Base-by-base conservation (phyloP, 2,888 invertebrate species). In the Drosophila birchii region DNA sequence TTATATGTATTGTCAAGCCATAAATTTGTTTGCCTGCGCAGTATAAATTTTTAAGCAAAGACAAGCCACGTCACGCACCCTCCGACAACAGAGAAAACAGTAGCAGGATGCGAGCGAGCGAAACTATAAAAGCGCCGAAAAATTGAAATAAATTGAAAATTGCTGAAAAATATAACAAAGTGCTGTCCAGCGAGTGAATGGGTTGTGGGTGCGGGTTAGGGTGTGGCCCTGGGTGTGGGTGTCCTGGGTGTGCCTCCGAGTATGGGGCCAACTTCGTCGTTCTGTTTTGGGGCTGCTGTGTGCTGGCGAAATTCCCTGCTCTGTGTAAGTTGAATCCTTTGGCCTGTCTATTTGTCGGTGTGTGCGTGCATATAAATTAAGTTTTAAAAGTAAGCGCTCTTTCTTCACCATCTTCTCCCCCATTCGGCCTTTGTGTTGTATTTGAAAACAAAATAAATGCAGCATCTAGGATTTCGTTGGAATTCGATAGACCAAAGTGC, bases 321-420 rank as follows among this genome's bases (percentile, higher is more conserved):
- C 57, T 73, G 77, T 73, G 77, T 70, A 81, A 86, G 73, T 61
- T 72, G 85, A 86, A 64, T 72, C 81, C 85, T 69, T 57, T 66
- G 58, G 67, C 45, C 44, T 59, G 67, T 54, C 55, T 54, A 44
- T 62, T 41, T 39, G 32, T 45, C 36, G 64, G 59, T 59, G 56
- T 80, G 72, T 86, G 84, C 70, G 75, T 90, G 82, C 89, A 88
- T 90, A 79, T 86, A 86, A 86, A 84, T 86, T 86, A 86, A 88
- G 87, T 82, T 89, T 83, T 76, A 88, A 89, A 84, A 87, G 80
- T 84, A 81, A 87, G 73, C 71, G 59, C 69, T 72, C 51, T 67
- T 49, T 51, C 36, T 20, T 43, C 26, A 26, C 47, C 38, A 43
- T 49, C 23, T 36, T 23, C 23, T 29, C 39, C 44, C 47, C 32